Evolutionary conservation across 2,797 vertebrate genomes (phyloP).

Genomic region (Gallinago stenura): DNA sequence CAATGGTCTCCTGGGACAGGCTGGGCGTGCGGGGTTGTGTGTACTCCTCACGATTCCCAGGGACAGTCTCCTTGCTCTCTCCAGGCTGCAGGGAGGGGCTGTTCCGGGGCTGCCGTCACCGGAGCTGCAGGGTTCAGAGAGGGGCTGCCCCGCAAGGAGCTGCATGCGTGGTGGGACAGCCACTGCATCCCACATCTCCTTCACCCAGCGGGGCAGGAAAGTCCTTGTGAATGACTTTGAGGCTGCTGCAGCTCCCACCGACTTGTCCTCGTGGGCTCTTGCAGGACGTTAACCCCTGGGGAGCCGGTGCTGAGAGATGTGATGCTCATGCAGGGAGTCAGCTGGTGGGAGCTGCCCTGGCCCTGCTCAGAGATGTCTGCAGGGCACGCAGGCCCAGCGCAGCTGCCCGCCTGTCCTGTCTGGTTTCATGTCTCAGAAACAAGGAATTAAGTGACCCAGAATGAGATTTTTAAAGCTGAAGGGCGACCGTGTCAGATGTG

Average conservation of each 20-base stretch:
- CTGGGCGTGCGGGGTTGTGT: neutral
- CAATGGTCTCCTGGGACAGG: neutral
- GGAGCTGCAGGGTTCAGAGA: neutral
- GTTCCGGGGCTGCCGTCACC: neutral
- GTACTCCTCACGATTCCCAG: neutral
- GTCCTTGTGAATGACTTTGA: neutral
- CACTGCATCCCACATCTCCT: neutral
- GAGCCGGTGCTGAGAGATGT: neutral
- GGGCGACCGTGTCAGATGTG: accelerated
- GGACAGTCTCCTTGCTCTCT: neutral
- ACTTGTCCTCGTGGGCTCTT: neutral
- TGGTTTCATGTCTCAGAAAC: neutral
- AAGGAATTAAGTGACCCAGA: neutral
- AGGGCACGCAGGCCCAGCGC: accelerated
- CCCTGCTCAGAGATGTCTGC: neutral
- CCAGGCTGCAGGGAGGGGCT: neutral
- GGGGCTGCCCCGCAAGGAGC: neutral
- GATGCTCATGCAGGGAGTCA: neutral
- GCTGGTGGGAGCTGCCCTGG: neutral
- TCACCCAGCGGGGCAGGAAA: accelerated
- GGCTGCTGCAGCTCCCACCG: neutral
- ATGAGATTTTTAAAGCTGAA: neutral
- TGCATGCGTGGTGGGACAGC: accelerated
- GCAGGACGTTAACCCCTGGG: neutral
- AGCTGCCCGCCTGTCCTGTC: neutral